Evolutionary conservation across 2,797 vertebrate species (phyloP), one percentile per base, ranked within the genome.

Genomic region (Labroides dimidiatus): DNA sequence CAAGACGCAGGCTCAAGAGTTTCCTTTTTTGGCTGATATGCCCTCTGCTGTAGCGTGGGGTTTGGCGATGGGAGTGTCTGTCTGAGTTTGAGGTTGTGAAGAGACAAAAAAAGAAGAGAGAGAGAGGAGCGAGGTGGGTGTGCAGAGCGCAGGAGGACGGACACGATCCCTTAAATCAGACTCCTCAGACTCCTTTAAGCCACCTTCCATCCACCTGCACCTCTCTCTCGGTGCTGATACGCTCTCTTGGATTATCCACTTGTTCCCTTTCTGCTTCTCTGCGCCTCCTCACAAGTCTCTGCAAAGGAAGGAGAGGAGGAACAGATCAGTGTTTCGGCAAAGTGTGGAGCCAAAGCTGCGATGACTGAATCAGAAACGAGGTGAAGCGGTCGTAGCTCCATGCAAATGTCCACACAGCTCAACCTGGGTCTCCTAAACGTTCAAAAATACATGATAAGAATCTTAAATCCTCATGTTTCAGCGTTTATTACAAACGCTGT

Each of bases 41-140:
- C 55, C 58, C 54, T 61, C 49, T 61, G 68, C 70, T 69, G 69
- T 20, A 41, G 73, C 37, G 78, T 21, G 4, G 77, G 54, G 10
- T 48, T 56, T 51, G 57, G 43, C 24, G 69, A 69, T 33, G 69
- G 62, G 53, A 61, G 69, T 41, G 59, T 58, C 21, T 33, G 75
- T 66, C 61, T 60, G 57, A 14, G 17, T 27, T 51, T 54, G 24
- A 58, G 43, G 56, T 65, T 24, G 61, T 43, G 41, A 66, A 66
- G 56, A 54, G 23, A 37, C 23, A 76, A 66, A 79, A 37, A 42
- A n/a, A 77, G 62, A 82, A 64, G 53, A 54, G 43, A 42, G 20
- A 70, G 78, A 86, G 88, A 79, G 72, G 88, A 66, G 77, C 72
- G 51, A 84, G 85, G 84, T 64, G 85, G 74, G 56, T 36, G 55